Evolutionary conservation across 2,113 vertebrate genomes (phyloP).

Genomic region (Tachuris rubrigastra): DNA sequence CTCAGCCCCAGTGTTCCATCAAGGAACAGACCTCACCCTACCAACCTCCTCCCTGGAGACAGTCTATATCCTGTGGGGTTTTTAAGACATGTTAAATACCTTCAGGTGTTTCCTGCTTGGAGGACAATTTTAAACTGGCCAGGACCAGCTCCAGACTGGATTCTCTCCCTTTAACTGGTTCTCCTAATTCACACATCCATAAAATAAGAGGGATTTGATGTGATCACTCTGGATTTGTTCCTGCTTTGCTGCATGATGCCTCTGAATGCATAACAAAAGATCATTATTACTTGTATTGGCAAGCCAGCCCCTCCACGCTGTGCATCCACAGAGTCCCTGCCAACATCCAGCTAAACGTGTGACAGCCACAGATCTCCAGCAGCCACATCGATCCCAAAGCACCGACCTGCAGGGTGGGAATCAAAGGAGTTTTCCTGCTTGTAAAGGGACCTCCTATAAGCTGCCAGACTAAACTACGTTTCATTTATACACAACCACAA

Average conservation of each 20-base stretch:
- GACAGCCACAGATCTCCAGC: neutral
- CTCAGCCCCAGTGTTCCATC: neutral
- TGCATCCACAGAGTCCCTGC: neutral
- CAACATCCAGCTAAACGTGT: neutral
- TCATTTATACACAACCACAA: neutral
- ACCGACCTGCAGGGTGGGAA: neutral
- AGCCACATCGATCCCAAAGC: neutral
- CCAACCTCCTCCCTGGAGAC: neutral
- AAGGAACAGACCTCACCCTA: neutral
- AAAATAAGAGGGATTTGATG: neutral
- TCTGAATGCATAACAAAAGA: neutral
- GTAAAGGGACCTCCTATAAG: neutral
- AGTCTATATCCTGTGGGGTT: neutral
- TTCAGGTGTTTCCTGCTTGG: neutral
- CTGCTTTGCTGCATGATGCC: neutral
- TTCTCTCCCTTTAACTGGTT: neutral
- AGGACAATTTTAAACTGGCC: neutral
- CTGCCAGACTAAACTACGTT: neutral
- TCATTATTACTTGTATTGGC: neutral
- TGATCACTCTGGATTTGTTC: neutral
- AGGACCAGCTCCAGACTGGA: neutral
- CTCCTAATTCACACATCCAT: neutral
- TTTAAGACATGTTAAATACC: neutral
- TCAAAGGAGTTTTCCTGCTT: neutral
- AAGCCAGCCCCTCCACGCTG: neutral